Evolutionary conservation across 2,888 invertebrate species (phyloP), one percentile per base, ranked within the genome.

Genomic region (Catonia carolina): DNA sequence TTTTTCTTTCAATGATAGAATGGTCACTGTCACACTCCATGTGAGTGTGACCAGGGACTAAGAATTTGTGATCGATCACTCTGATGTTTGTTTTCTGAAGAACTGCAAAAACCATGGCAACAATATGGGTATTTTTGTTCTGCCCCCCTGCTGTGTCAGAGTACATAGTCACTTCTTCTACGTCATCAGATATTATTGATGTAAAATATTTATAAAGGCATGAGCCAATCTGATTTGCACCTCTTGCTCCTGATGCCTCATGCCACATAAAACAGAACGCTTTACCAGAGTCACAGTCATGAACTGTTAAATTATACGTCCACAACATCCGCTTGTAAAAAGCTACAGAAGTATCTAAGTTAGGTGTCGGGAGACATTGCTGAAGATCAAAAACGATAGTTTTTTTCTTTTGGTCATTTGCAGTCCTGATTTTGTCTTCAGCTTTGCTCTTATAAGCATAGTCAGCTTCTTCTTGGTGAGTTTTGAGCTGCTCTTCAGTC

Each of bases 161-260:
- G 23, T 62, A 60, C 10, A 60, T 53, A 58, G 53, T 57, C 20
- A 63, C 53, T 64, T 55, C 31, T 6, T 17, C 33, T 14, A 31
- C 17, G 18, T n/a, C 10, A 1, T 3, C 15, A 33, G 33, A 6
- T 20, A 15, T 17, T 15, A 12, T 33, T 2, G 6, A n/a, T n/a
- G n/a, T 10, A 15, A 49, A 49, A 17, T 49, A 8, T n/a, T 49
- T 31, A 8, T 23, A 23, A 7, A 66, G 42, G 60, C 65, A 65
- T 51, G 64, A 63, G 27, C 64, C 65, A 42, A 67, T 66, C 50
- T 67, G 59, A 56, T 67, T 67, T 1, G 64, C 65, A 37, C 65
- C 67, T 56, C 66, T 55, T 58, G 56, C 53, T 66, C 63, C 41
- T 58, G 58, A 18, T 15, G 12, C 33, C 17, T 48, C 49, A 49